Conservation (phyloP, 2,797 vertebrate species). For the Clarias fuscus region DNA sequence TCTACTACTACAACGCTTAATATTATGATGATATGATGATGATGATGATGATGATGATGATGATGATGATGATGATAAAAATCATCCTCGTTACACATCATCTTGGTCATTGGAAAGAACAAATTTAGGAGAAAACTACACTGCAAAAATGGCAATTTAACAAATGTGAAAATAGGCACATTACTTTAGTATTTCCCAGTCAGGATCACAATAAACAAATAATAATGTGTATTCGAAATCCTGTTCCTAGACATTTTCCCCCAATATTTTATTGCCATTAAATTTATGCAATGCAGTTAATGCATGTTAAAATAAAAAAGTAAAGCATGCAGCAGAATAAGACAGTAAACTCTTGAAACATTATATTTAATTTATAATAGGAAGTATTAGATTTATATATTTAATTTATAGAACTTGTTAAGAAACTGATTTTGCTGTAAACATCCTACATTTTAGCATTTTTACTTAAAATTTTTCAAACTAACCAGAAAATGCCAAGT, state of each 20-base stretch:
- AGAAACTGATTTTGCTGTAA: neutral
- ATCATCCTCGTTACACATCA: too few relatives aligned
- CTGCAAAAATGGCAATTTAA: neutral
- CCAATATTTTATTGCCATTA: too few relatives aligned
- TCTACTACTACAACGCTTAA: too few relatives aligned
- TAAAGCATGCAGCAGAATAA: neutral
- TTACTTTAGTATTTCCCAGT: neutral
- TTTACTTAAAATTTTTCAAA: neutral
- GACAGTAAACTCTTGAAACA: neutral
- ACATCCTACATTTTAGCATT: neutral
- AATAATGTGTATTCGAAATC: neutral
- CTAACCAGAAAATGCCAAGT: neutral
- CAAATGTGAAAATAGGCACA: neutral
- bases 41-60: too few relatives aligned
- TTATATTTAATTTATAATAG: neutral
- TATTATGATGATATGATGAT: too few relatives aligned
- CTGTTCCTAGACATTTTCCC: neutral
- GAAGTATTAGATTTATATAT: neutral
- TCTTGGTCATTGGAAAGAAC: too few relatives aligned
- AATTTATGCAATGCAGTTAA: neutral
- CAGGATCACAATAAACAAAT: neutral
- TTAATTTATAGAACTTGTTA: neutral
- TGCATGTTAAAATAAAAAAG: neutral
- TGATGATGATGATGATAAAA: too few relatives aligned
- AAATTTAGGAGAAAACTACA: neutral